Evolutionary conservation across 2,797 vertebrate species (phyloP).

Genomic region (Acanthurus leucopareius): DNA sequence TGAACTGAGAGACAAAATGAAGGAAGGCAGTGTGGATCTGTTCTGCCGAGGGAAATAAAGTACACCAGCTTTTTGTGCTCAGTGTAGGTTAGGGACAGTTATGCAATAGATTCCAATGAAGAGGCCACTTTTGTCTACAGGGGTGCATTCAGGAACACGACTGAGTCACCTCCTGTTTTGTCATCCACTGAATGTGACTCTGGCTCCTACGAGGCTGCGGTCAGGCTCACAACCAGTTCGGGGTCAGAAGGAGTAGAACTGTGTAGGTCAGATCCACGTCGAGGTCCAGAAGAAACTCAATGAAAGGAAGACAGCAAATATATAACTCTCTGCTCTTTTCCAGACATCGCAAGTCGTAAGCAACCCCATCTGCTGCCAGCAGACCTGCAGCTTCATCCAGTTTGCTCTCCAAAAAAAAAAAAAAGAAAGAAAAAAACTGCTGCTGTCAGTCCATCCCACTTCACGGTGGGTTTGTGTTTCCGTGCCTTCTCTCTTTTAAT

Average conservation of each 20-base stretch:
- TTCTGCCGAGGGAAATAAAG: conserved; percentile 24
- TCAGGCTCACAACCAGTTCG: conserved; percentile 19
- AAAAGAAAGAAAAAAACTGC: conserved; percentile 54
- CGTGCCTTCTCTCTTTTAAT: conserved; percentile 88
- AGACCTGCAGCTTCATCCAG: conserved; percentile 66
- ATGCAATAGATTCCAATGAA: conserved; percentile 44
- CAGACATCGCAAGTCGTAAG: conserved; percentile 52
- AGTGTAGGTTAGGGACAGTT: conserved; percentile 41
- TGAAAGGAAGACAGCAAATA: conserved; percentile 42
- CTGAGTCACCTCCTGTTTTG: conserved; percentile 46
- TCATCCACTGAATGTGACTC: conserved; percentile 56
- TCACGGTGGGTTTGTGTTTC: conserved; percentile 82
- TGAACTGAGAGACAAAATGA: conserved; percentile 33
- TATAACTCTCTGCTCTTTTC: conserved; percentile 52
- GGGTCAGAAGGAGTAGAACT: conserved; percentile 32
- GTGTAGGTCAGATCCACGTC: conserved; percentile 1
- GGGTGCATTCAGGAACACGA: conserved; percentile 51
- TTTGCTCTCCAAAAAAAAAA: conserved; percentile 48
- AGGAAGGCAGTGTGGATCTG: conserved; percentile 26
- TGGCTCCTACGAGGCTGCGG: conserved; percentile 36
- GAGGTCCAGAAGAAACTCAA: conserved; percentile 42
- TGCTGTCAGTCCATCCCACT: conserved; percentile 75
- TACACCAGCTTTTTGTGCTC: conserved; percentile 47
- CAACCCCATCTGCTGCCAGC: conserved; percentile 65
- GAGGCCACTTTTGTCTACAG: conserved; percentile 40